These are phyloP conservation scores for Lithophane ornitopus DNA, from an alignment of 2,888 invertebrate species.

Conservation along the genomic window DNA sequence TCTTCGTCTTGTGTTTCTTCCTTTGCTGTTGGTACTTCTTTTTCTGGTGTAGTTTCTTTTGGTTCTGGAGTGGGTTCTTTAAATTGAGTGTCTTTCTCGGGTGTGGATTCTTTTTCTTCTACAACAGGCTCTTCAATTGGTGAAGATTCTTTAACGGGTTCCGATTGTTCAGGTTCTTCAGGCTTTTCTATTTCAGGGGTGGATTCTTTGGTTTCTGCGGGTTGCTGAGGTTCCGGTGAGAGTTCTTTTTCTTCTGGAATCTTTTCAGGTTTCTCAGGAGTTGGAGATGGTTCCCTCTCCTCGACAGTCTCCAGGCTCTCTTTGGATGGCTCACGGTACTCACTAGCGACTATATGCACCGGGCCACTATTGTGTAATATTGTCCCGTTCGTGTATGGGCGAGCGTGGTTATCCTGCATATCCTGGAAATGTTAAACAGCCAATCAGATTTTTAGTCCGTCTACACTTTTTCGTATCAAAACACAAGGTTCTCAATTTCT, in stretches of 20 bases:
- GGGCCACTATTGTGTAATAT: constrained; percentile 83
- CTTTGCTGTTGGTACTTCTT: constrained; percentile 12
- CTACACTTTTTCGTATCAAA: neutral
- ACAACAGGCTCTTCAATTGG: constrained; percentile 15
- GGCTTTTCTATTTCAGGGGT: constrained; percentile 55
- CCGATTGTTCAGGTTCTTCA: constrained; percentile 45
- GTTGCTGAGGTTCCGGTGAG: constrained; percentile 34
- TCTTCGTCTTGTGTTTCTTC: constrained; percentile 43
- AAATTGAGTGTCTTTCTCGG: constrained; percentile 35
- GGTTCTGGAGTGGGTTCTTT: constrained; percentile 36
- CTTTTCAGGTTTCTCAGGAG: constrained; percentile 57
- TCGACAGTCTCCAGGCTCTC: constrained; percentile 72
- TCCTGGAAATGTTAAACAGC: constrained; percentile 73
- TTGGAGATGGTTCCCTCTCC: constrained; percentile 60
- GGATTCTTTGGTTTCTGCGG: constrained; percentile 57
- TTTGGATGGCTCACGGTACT: constrained; percentile 79
- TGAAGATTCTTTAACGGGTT: constrained; percentile 36
- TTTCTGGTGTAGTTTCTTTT: constrained; percentile 47
- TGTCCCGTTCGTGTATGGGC: constrained; percentile 87
- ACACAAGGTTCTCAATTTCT: constrained; percentile 18
- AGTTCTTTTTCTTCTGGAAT: constrained; percentile 47
- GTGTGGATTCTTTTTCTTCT: constrained; percentile 38
- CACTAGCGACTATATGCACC: constrained; percentile 85
- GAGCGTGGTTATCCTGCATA: constrained; percentile 84
- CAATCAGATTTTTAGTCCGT: neutral